Evolutionary conservation across 2,797 vertebrate species (phyloP).

Genomic region (Karalla daura): DNA sequence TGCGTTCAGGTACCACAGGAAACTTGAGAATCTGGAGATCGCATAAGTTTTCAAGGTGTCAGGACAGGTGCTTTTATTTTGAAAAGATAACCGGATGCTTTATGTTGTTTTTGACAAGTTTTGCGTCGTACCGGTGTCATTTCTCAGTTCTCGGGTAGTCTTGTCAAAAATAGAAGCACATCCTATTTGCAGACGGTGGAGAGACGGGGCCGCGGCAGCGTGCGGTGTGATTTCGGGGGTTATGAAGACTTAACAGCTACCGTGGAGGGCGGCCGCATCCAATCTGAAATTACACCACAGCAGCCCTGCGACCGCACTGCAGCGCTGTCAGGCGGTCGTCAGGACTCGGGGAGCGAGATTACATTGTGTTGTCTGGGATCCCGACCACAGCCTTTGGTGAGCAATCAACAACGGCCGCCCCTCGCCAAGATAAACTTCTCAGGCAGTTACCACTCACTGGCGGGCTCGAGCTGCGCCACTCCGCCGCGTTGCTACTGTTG

Average conservation of each 20-base stretch:
- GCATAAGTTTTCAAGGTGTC: too few species aligned
- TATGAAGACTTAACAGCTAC: constrained; percentile 58
- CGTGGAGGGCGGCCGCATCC: constrained; percentile 56
- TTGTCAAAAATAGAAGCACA: too few species aligned
- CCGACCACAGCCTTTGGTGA: constrained; percentile 59
- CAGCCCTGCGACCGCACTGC: constrained; percentile 42
- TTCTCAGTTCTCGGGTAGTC: too few species aligned
- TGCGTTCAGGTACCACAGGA: too few species aligned
- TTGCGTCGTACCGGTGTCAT: too few species aligned
- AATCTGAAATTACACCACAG: constrained; percentile 59
- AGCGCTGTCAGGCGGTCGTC: constrained; percentile 27
- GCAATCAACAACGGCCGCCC: constrained; percentile 61
- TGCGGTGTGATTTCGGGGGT: too few species aligned
- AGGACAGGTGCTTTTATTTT: too few species aligned
- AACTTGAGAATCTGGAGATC: too few species aligned
- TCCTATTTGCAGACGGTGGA: too few species aligned
- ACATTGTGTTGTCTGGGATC: constrained; percentile 63
- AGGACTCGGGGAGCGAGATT: constrained; percentile 42
- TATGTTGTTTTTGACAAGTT: too few species aligned
- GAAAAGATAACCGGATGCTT: too few species aligned
- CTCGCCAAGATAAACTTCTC: constrained; percentile 68
- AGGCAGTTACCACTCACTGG: constrained; percentile 58
- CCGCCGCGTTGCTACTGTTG: background rate
- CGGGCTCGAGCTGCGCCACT: constrained; percentile 24
- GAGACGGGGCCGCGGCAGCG: too few species aligned